Conservation (phyloP, 2,113 vertebrate genomes). For the Nyctereutes procyonoides region DNA sequence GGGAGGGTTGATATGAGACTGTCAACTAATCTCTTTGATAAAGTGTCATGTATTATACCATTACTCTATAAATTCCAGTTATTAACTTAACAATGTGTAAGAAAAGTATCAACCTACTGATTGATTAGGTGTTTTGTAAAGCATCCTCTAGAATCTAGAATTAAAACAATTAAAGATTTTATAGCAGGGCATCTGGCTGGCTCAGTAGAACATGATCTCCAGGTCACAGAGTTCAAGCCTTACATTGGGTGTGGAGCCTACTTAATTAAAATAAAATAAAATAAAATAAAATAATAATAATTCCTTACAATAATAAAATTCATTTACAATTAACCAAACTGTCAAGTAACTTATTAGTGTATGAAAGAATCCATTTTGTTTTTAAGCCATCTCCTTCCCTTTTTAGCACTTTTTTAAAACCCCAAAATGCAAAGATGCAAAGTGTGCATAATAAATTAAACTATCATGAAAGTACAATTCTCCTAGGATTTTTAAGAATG, state of each 20-base stretch:
- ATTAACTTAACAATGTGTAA: neutral
- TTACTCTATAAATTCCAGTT: neutral
- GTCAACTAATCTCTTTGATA: neutral
- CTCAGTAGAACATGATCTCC: neutral
- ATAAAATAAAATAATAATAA: neutral
- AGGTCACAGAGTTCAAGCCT: neutral
- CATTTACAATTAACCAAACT: neutral
- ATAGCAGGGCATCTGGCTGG: neutral
- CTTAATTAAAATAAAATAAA: neutral
- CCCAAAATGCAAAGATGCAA: neutral
- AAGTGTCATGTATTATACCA: neutral
- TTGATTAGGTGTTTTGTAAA: neutral
- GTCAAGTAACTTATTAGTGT: neutral
- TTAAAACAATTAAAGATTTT: neutral
- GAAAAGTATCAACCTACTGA: neutral
- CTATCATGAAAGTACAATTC: neutral
- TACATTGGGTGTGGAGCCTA: neutral
- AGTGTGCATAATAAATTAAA: neutral
- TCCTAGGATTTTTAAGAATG: neutral
- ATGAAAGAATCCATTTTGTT: conserved; percentile 5
- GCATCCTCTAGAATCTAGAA: neutral
- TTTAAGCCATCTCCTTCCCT: neutral
- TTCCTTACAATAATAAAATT: neutral
- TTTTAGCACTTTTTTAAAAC: neutral
- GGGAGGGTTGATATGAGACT: neutral